Evolutionary conservation across 2,113 vertebrate genomes (phyloP).

Genomic region (Dipodomys ordii): DNA sequence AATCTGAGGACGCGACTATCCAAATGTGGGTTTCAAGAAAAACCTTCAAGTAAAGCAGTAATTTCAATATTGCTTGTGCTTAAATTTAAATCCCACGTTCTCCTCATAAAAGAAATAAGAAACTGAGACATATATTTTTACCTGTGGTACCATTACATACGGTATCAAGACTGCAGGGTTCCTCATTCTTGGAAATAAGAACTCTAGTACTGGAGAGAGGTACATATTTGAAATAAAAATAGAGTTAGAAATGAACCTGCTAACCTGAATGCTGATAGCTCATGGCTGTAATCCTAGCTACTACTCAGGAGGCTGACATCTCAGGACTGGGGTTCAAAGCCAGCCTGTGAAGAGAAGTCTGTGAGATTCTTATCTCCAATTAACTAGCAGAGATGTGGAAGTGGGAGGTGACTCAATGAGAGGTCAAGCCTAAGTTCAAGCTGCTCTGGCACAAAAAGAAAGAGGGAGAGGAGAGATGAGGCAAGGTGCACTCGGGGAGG

Average conservation of each 20-base stretch:
- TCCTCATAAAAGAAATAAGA: neutral
- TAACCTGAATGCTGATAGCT: neutral
- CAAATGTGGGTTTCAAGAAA: constrained; percentile 41
- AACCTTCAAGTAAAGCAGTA: constrained; percentile 45
- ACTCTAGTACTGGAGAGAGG: neutral
- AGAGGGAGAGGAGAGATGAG: too few relatives aligned
- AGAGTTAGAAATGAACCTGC: constrained; percentile 58
- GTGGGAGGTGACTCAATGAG: too few relatives aligned
- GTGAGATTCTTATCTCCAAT: neutral
- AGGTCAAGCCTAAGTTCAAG: too few relatives aligned
- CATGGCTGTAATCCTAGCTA: neutral
- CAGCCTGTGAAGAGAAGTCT: neutral
- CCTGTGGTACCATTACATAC: neutral
- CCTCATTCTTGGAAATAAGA: constrained; percentile 43
- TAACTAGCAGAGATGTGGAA: too few relatives aligned
- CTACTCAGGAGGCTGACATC: neutral
- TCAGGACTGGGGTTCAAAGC: neutral
- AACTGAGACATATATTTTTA: constrained; percentile 53
- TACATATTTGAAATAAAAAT: constrained; percentile 65
- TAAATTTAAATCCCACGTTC: constrained; percentile 49
- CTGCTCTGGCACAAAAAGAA: too few relatives aligned
- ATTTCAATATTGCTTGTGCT: constrained; percentile 67
- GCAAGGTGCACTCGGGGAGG: neutral
- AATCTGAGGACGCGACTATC: constrained; percentile 48
- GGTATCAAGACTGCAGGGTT: neutral